phyloP scores from a whole-genome alignment of 2,113 vertebrate species.

The Sturnus vulgaris region DNA sequence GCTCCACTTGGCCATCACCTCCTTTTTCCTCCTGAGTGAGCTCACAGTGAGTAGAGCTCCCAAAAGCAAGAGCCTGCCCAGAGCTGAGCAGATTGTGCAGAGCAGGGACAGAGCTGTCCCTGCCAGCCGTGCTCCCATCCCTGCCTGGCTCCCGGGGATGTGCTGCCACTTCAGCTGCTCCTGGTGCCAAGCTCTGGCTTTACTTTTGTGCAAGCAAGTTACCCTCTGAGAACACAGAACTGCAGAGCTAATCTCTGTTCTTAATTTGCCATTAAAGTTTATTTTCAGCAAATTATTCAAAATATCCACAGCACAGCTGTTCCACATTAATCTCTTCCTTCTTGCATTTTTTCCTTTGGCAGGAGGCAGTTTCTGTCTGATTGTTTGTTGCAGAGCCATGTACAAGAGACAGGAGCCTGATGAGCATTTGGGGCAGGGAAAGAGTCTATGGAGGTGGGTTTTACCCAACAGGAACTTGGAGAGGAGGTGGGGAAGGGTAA shows the following conservation, averaged over 20 bases:
- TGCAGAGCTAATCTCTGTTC: constrained; percentile 20
- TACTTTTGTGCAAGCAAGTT: background rate
- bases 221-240: background rate
- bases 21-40: background rate
- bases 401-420: background rate
- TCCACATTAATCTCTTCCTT: constrained; percentile 19
- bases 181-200: background rate
- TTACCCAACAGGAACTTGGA: background rate
- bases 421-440: background rate
- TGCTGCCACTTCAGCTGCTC: fast-evolving
- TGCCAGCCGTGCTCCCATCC: fast-evolving
- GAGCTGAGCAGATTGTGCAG: background rate
- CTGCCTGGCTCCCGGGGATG: background rate
- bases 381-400: background rate
- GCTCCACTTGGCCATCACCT: background rate
- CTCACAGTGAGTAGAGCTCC: background rate
- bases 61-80: background rate
- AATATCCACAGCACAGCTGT: constrained; percentile 48
- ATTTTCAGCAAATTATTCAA: constrained; percentile 62
- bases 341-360: constrained; percentile 15
- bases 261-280: constrained; percentile 54
- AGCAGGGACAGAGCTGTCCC: background rate
- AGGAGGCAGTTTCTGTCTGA: constrained; percentile 3
- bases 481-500: background rate
- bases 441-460: background rate